Evolutionary conservation across 2,888 invertebrate genomes (phyloP).

Genomic region (Lymantria monacha): DNA sequence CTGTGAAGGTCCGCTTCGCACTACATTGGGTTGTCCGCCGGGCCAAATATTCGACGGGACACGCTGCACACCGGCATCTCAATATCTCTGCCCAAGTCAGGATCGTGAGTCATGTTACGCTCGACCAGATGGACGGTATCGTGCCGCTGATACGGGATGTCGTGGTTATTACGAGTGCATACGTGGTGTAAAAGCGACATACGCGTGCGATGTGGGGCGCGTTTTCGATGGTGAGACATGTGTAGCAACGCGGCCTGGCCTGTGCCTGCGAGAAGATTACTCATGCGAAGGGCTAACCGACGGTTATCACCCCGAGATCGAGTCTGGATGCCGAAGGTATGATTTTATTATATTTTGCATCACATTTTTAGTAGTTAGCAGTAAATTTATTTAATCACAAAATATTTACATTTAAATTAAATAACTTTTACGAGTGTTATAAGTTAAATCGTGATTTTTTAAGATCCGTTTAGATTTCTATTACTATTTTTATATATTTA

Average conservation of each 20-base stretch:
- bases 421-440: too few relatives aligned
- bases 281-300: conserved; percentile 76
- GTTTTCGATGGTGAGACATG: conserved; percentile 82
- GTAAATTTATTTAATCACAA: neutral
- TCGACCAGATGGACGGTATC: conserved; percentile 80
- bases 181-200: conserved; percentile 79
- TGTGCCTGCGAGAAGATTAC: conserved; percentile 64
- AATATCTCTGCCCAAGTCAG: conserved; percentile 71
- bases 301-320: conserved; percentile 81
- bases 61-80: conserved; percentile 55
- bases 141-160: conserved; percentile 75
- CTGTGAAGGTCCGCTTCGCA: conserved; percentile 67
- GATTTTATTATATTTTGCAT: neutral
- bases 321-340: conserved; percentile 77
- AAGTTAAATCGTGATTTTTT: too few relatives aligned
- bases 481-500: too few relatives aligned
- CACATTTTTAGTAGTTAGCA: neutral
- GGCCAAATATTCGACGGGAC: conserved; percentile 72
- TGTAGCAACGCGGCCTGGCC: conserved; percentile 53
- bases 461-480: too few relatives aligned
- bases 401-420: too few relatives aligned
- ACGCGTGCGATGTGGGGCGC: conserved; percentile 76
- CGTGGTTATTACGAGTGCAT: conserved; percentile 83
- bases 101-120: conserved; percentile 77
- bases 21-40: conserved; percentile 61